Conservation (phyloP, 2,888 invertebrate species). For the Tipula unca region DNA sequence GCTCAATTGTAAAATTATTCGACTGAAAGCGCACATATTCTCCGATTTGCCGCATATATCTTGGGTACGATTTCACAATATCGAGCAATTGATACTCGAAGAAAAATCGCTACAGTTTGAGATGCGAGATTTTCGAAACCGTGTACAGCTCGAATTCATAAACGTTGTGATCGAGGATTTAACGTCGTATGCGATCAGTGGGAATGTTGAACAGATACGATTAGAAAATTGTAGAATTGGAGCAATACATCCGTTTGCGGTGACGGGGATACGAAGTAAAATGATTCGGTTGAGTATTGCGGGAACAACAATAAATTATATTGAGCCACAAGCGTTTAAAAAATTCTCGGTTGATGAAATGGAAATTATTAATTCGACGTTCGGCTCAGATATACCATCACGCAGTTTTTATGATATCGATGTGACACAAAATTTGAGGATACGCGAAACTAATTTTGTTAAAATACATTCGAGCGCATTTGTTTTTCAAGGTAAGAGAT, state of each 20-base stretch:
- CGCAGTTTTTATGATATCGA: conserved; percentile 65
- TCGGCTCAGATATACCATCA: conserved; percentile 54
- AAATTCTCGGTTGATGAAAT: conserved; percentile 64
- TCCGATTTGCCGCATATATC: conserved; percentile 53
- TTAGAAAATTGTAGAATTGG: conserved; percentile 55
- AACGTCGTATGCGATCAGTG: conserved; percentile 57
- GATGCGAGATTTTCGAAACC: conserved; percentile 37
- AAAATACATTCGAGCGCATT: conserved; percentile 61
- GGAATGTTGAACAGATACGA: conserved; percentile 58
- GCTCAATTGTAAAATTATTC: conserved; percentile 54
- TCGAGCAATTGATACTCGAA: conserved; percentile 53
- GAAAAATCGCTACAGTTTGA: conserved; percentile 54
- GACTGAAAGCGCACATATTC: conserved; percentile 51
- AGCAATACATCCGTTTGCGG: conserved; percentile 59
- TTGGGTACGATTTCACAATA: conserved; percentile 53
- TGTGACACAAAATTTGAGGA: conserved; percentile 54
- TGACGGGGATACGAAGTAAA: conserved; percentile 58
- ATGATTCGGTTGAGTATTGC: conserved; percentile 54
- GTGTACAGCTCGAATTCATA: conserved; percentile 37
- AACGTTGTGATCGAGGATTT: conserved; percentile 46
- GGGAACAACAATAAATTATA: conserved; percentile 50
- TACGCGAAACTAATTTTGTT: conserved; percentile 56
- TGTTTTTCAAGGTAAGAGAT: conserved; percentile 41
- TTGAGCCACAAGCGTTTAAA: conserved; percentile 61
- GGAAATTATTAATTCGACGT: conserved; percentile 51